Conservation (phyloP, 2,797 vertebrate genomes). For the Heliangelus exortis region DNA sequence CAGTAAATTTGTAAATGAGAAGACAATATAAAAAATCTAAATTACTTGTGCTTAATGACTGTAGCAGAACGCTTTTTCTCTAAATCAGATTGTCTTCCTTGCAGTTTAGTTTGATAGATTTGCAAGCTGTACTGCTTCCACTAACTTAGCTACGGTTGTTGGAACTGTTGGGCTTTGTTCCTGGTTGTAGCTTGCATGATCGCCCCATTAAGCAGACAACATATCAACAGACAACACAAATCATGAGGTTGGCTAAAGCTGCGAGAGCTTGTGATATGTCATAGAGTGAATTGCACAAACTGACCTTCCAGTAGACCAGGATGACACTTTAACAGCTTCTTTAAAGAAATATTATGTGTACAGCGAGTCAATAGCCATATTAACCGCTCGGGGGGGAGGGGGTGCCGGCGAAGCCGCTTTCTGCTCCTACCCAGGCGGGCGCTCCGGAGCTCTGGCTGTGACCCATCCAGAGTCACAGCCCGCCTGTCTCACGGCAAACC, state of each 20-base stretch:
- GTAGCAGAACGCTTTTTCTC: constrained; percentile 87
- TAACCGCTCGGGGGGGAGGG: constrained; percentile 3
- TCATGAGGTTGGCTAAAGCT: constrained; percentile 86
- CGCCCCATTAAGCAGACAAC: constrained; percentile 97
- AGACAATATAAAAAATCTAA: constrained; percentile 87
- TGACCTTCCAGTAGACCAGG: constrained; percentile 73
- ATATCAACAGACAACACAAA: constrained; percentile 91
- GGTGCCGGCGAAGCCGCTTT: not conserved
- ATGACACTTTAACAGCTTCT: constrained; percentile 68
- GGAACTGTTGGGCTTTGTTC: constrained; percentile 91
- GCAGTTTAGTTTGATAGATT: constrained; percentile 91
- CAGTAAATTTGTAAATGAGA: constrained; percentile 88
- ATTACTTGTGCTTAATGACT: constrained; percentile 93
- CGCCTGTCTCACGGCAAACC: not conserved
- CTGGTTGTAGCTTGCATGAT: constrained; percentile 93
- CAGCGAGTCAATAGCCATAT: constrained; percentile 53
- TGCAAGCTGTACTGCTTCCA: constrained; percentile 82
- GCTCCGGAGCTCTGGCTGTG: not conserved
- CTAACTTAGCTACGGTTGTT: constrained; percentile 84
- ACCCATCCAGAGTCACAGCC: not conserved
- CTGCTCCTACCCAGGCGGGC: not conserved
- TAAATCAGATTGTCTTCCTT: constrained; percentile 91
- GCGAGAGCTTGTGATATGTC: constrained; percentile 77
- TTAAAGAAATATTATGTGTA: constrained; percentile 65
- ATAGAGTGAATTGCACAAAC: constrained; percentile 73